Base-by-base conservation (phyloP, 2,113 vertebrate genomes). In the Brachyhypopomus gauderio region DNA sequence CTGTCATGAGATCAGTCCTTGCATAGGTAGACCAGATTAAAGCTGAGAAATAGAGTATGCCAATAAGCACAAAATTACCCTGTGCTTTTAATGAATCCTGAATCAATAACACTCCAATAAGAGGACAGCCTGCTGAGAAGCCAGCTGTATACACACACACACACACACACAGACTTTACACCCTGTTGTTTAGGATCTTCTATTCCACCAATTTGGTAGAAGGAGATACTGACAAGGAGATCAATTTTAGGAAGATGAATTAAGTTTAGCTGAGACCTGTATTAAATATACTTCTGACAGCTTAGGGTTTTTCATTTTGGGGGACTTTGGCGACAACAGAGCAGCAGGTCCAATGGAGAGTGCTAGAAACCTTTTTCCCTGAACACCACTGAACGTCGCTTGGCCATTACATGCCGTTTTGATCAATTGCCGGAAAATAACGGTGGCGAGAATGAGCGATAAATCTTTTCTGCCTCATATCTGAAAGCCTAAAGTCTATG, bases 101-200 rank as follows among this genome's bases (percentile, higher is more conserved):
- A 84, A 86, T 86, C 82, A 86, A 86, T 86, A 86, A n/a, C 76
- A 82, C 30, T 82, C 70, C 64, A 79, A 84, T 79, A 78, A 84
- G 36, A 78, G 30, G 41, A 16, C 36, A 20, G 55, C 76, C 70
- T 72, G 78, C 64, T 72, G 77, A 27, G 64, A 52, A 80, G 60
- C 52, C 72, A 80, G 64, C 38, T 75, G 64, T 38, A 82, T 70
- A 76, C 59, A 66, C 62, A 67, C 76, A 48, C 75, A 62, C 79
- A 67, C 63, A 62, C 58, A 64, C 70, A 45, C 14, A 19, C 41
- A 23, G 11, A 60, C 64, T 72, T 70, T 59, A 71, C 36, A 77
- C 38, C 52, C 19, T 48, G 25, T 41, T 25, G 58, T 64, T 76
- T 52, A 48, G 22, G 23, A 55, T 77, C 77, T 70, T 22, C 45